phyloP scores from a whole-genome alignment of 2,888 invertebrate species.

The Rhimphoctona megacephalus region DNA sequence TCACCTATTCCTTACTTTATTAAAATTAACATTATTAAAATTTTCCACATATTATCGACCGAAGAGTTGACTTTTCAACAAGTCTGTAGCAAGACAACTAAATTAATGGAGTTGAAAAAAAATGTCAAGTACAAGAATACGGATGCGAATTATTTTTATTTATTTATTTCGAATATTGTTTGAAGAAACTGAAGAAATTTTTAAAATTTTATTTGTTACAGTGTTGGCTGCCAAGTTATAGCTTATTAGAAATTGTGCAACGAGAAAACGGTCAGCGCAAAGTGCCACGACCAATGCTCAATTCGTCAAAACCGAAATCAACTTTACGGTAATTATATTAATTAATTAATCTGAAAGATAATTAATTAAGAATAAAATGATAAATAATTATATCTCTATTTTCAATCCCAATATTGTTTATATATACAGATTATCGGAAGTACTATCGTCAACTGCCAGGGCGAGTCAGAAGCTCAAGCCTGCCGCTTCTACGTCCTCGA shows the following conservation, averaged over 20 bases:
- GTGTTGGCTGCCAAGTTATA: constrained; percentile 96
- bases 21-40: too few relatives aligned
- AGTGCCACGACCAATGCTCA: constrained; percentile 90
- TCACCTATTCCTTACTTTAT: too few relatives aligned
- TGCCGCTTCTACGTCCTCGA: constrained; percentile 73
- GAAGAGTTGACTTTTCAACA: too few relatives aligned
- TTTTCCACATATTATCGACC: too few relatives aligned
- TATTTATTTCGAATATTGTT: too few relatives aligned
- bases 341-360: background rate
- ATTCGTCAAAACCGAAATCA: constrained; percentile 76
- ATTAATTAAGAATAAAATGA: background rate
- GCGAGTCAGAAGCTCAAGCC: constrained; percentile 76
- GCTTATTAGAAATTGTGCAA: constrained; percentile 92
- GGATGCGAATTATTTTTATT: too few relatives aligned
- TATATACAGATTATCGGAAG: constrained; percentile 76
- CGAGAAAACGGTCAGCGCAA: constrained; percentile 92
- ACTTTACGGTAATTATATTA: constrained; percentile 76
- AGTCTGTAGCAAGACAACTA: background rate
- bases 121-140: too few relatives aligned
- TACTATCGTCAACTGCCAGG: constrained; percentile 79
- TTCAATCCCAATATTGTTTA: constrained; percentile 25
- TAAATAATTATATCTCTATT: background rate
- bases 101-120: background rate
- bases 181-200: constrained; percentile 44
- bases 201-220: constrained; percentile 82